Conservation (phyloP, 2,797 vertebrate species). For the Valencia hispanica region DNA sequence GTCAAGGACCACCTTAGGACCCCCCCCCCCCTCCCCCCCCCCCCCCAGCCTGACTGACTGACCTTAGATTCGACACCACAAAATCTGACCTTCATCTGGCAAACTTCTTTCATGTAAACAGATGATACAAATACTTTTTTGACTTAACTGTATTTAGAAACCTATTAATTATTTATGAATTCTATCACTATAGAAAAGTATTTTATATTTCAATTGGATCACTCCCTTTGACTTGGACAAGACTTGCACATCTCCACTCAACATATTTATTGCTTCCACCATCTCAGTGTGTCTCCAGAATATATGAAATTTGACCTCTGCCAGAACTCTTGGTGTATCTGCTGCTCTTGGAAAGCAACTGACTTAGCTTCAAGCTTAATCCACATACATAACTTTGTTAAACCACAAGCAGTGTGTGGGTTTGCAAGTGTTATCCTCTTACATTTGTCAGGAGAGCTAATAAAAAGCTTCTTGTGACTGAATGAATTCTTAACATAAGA, state of each 20-base stretch:
- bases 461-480: neutral
- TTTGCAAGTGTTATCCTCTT: slow-evolving; percentile 8
- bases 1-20: neutral
- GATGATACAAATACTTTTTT: neutral
- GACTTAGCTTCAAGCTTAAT: neutral
- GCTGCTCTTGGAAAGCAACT: slow-evolving; percentile 5
- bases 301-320: neutral
- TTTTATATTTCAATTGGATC: neutral
- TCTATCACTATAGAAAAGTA: neutral
- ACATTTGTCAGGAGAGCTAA: neutral
- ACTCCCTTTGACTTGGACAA: neutral
- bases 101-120: neutral
- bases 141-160: neutral
- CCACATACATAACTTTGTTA: neutral
- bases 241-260: neutral
- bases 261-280: neutral
- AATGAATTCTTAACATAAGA: neutral
- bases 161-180: neutral
- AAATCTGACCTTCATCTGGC: neutral
- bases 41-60: neutral
- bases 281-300: neutral
- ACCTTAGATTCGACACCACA: neutral
- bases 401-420: neutral
- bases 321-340: neutral
- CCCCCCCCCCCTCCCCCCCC: too few species aligned